Percentiles rank a stretch among this genome's conserved stretches.
Evolutionary conservation across 2,113 vertebrate species (phyloP).

Genomic region (Pelecanus crispus): DNA sequence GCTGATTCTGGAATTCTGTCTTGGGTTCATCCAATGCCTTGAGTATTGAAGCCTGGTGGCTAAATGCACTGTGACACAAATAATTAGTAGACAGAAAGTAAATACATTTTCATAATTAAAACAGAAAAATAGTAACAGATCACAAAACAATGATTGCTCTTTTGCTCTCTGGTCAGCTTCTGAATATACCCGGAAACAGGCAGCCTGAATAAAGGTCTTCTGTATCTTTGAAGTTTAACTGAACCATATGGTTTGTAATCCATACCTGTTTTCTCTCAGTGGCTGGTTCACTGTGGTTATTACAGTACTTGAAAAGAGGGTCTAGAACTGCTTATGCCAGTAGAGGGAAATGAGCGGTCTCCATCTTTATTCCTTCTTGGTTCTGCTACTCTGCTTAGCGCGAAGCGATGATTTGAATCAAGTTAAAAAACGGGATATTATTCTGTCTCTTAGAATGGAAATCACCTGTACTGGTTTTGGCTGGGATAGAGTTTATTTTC

Average conservation of each 20-base stretch:
- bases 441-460: neutral
- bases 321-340: neutral
- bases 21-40: neutral
- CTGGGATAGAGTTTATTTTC: neutral
- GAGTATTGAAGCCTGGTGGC: neutral
- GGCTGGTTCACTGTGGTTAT: neutral
- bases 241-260: neutral
- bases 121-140: neutral
- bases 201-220: neutral
- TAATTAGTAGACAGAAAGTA: neutral
- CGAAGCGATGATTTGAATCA: neutral
- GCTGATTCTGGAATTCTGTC: neutral
- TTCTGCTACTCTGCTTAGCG: neutral
- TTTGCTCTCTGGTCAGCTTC: neutral
- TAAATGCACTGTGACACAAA: neutral
- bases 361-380: neutral
- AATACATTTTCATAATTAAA: neutral
- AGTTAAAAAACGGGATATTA: neutral
- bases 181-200: neutral
- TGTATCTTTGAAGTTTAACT: neutral
- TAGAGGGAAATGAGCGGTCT: neutral
- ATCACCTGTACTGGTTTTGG: neutral
- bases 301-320: neutral
- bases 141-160: neutral
- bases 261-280: neutral